phyloP scores from a whole-genome alignment of 2,797 vertebrate species.

The Hybognathus amarus region DNA sequence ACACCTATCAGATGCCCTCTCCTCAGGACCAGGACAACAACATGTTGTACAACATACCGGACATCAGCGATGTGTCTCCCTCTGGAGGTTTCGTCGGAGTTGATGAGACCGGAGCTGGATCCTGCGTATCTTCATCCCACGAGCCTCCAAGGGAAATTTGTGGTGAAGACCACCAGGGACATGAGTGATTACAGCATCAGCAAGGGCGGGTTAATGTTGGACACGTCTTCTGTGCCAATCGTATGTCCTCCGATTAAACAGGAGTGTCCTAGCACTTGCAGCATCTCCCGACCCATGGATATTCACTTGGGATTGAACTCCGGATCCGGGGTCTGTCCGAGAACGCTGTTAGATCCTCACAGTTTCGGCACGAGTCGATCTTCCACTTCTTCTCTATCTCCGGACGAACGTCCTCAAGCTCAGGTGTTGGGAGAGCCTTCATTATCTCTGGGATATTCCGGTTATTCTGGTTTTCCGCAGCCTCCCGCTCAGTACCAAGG shows the following conservation, averaged over 20 bases:
- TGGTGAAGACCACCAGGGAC: conserved; percentile 90
- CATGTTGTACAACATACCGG: conserved; percentile 85
- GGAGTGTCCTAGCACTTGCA: conserved; percentile 83
- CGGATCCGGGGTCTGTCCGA: conserved; percentile 76
- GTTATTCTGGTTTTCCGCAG: conserved; percentile 81
- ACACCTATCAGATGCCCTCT: conserved; percentile 82
- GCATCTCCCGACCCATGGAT: conserved; percentile 76
- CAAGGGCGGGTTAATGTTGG: conserved; percentile 75
- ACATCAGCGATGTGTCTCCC: conserved; percentile 92
- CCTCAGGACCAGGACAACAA: conserved; percentile 74
- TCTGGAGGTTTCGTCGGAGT: conserved; percentile 94
- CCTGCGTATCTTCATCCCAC: conserved; percentile 89
- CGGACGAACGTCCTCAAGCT: conserved; percentile 82
- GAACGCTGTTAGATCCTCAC: conserved; percentile 77
- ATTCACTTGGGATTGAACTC: conserved; percentile 76
- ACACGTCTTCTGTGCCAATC: conserved; percentile 75
- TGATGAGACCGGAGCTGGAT: conserved; percentile 94
- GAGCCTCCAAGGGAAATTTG: conserved; percentile 92
- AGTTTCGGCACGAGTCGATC: conserved; percentile 82
- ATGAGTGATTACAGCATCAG: conserved; percentile 84
- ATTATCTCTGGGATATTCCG: conserved; percentile 83
- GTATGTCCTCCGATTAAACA: conserved; percentile 91
- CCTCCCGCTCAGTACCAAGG: conserved; percentile 90
- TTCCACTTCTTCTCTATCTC: conserved; percentile 84
- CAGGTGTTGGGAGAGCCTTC: conserved; percentile 77